These are phyloP conservation scores for Rhizoglyphus robini DNA, from an alignment of 1,140 invertebrate genomes.

Conservation along the genomic window DNA sequence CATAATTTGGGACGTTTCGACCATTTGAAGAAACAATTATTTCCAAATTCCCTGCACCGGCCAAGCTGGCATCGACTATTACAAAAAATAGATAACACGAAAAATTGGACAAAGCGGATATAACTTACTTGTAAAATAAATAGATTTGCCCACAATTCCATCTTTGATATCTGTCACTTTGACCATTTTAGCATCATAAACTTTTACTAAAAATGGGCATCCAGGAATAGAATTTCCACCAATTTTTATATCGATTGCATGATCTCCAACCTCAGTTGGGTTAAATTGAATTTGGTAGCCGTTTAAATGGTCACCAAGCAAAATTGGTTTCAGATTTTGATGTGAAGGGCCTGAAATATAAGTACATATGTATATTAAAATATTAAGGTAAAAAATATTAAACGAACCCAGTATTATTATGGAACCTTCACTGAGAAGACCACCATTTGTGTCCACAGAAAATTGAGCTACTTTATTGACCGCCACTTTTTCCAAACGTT, in stretches of 20 bases:
- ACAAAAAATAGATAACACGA: slow-evolving; percentile 12
- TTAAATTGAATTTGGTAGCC: slow-evolving; percentile 58
- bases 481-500: slow-evolving; percentile 22
- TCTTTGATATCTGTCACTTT: slow-evolving; percentile 76
- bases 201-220: slow-evolving; percentile 82
- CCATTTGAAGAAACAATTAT: slow-evolving; percentile 96
- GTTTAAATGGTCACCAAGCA: slow-evolving; percentile 25
- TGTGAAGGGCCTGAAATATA: slow-evolving; percentile 25
- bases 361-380: not conserved
- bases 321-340: slow-evolving; percentile 23
- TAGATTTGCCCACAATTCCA: slow-evolving; percentile 75
- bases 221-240: slow-evolving; percentile 70
- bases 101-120: slow-evolving; percentile 3
- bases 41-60: slow-evolving; percentile 85
- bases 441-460: slow-evolving; percentile 22
- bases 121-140: slow-evolving; percentile 82
- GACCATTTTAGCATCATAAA: slow-evolving; percentile 80
- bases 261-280: slow-evolving; percentile 77
- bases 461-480: slow-evolving; percentile 16
- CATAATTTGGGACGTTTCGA: slow-evolving; percentile 94
- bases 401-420: slow-evolving; percentile 1
- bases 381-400: not conserved
- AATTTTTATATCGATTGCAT: slow-evolving; percentile 75
- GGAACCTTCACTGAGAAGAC: slow-evolving; percentile 5
- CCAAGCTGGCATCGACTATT: slow-evolving; percentile 41